These are phyloP conservation scores for Colletes gigas DNA, from an alignment of 1,140 invertebrate genomes.

Conservation along the genomic window DNA sequence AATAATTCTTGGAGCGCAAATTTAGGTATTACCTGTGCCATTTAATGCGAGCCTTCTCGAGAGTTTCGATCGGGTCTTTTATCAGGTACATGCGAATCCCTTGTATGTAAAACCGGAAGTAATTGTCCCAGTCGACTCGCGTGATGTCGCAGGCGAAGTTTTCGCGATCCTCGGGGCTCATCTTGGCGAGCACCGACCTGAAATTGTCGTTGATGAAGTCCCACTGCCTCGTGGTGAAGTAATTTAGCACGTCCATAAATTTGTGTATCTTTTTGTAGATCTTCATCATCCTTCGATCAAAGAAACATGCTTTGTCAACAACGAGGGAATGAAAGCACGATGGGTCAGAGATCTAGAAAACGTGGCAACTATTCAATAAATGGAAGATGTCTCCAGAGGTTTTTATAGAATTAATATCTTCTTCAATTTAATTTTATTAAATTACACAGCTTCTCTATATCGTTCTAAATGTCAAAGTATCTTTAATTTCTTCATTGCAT, in stretches of 20 bases:
- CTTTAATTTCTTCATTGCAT: too few relatives aligned
- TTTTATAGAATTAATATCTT: too few relatives aligned
- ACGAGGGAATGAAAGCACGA: background rate
- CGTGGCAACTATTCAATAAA: too few relatives aligned
- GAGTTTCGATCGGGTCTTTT: conserved; percentile 83
- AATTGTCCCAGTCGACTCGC: conserved; percentile 83
- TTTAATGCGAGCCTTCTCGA: conserved; percentile 80
- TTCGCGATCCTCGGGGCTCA: conserved; percentile 84
- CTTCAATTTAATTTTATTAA: too few relatives aligned
- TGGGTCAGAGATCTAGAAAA: background rate
- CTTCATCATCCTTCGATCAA: conserved; percentile 83
- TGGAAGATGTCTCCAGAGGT: too few relatives aligned
- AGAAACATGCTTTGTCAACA: background rate
- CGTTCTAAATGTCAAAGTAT: too few relatives aligned
- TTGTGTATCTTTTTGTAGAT: conserved; percentile 87
- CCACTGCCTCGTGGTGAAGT: conserved; percentile 88
- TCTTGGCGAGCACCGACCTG: conserved; percentile 82
- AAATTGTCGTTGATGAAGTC: conserved; percentile 85
- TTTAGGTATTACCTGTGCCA: conserved; percentile 77
- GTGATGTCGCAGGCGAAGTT: conserved; percentile 87
- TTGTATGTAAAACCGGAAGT: conserved; percentile 82
- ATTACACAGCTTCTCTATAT: too few relatives aligned
- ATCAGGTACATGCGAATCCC: conserved; percentile 84
- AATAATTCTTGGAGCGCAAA: too few relatives aligned
- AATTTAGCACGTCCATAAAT: conserved; percentile 86